phyloP scores from a whole-genome alignment of 2,888 invertebrate genomes.

The Abscondita cerata region DNA sequence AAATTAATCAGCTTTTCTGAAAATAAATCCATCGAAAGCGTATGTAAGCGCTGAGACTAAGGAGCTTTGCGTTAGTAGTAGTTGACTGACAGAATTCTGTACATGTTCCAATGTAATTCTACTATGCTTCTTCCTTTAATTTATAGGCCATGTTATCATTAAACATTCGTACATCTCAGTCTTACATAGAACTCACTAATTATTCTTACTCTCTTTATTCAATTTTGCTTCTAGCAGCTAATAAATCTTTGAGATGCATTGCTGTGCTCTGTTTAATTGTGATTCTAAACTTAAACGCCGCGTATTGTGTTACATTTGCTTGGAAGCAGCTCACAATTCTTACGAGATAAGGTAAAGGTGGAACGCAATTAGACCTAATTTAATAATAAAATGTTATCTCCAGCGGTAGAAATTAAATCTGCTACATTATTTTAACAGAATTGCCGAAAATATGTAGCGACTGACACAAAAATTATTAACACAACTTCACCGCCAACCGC shows the following conservation, averaged over 20 bases:
- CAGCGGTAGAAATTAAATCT: constrained; percentile 24
- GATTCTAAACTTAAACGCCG: constrained; percentile 36
- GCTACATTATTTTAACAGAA: constrained; percentile 19
- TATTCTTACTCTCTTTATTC: constrained; percentile 51
- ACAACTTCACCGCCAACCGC: not conserved
- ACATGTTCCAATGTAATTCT: constrained; percentile 51
- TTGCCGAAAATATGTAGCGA: constrained; percentile 28
- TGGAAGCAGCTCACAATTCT: constrained; percentile 26
- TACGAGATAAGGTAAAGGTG: constrained; percentile 30
- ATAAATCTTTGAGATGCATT: constrained; percentile 40
- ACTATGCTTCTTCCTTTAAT: constrained; percentile 49
- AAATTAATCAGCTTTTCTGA: constrained; percentile 32
- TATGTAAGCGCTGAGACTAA: constrained; percentile 29
- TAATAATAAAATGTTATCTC: constrained; percentile 35
- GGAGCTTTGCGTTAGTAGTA: constrained; percentile 31
- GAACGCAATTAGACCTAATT: constrained; percentile 34
- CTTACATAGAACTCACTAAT: constrained; percentile 50
- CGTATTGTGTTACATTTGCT: constrained; percentile 34
- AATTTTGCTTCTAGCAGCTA: constrained; percentile 46
- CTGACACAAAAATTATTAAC: constrained; percentile 33
- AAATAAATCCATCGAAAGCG: constrained; percentile 34
- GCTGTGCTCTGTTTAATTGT: constrained; percentile 37
- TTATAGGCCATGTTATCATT: constrained; percentile 54
- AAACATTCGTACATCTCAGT: constrained; percentile 49
- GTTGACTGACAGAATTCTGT: constrained; percentile 51